Base-by-base conservation (phyloP, 35 echinoderm and acorn worm species). In the Ophiothrix spiculata region DNA sequence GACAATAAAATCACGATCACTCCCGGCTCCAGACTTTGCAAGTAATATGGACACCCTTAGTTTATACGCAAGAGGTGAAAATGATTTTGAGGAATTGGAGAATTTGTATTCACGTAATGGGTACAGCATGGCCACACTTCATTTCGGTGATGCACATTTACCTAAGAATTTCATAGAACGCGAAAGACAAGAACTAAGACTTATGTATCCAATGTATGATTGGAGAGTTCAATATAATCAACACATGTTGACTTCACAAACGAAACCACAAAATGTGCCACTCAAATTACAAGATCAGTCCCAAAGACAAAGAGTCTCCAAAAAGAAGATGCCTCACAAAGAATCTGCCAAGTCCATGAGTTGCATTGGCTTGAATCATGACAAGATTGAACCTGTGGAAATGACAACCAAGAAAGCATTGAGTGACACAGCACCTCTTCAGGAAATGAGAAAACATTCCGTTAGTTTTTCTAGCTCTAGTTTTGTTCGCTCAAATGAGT, bases 181-280 rank as follows among this genome's bases (percentile, higher is more conserved):
- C 33, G 84, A 93, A 0, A 80, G 75, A 40, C 56, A 97, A 29
- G 39, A 90, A 56, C 79, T 97, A 17, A 63, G 95, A 83, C 82
- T 76, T 31, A 39, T 86, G 25, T 97, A 97, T 85, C 95, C 95
- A 11, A 97, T 97, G 95, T 97, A 90, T 91, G 91, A 93, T 80
- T 93, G 39, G 73, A 90, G 85, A 86, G 31, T 83, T 1, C 54
- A 85, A 33, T 39, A 83, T 3, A 80, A 90, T 45, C 40, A 46
- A 75, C 34, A 56, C n/a, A n/a, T n/a, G n/a, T n/a, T n/a, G n/a
- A n/a, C n/a, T n/a, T n/a, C n/a, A n/a, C 35, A 40, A 33, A 19
- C 33, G 19, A 4, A 60, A 17, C 35, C 80, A 16, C 78, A 80
- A 39, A 56, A 81, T 23, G 29, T 42, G 54, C 77, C 16, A 39